Base-by-base conservation (phyloP, 2,888 invertebrate genomes). In the Plusia festucae region DNA sequence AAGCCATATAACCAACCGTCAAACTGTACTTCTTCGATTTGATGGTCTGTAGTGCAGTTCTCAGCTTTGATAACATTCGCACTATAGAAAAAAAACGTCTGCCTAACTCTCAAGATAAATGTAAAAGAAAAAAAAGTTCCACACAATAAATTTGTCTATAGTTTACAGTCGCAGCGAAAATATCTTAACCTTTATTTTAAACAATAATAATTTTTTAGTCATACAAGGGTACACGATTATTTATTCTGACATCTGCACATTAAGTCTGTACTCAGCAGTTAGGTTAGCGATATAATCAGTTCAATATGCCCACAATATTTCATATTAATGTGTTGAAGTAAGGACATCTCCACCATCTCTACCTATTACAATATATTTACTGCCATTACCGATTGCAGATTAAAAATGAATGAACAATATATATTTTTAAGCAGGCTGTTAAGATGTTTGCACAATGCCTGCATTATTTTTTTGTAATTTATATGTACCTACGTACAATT, bases 311-410 rank as follows among this genome's bases (percentile, higher is more conserved):
- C 71, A 76, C 74, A 74, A 84, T 84, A 84, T 71, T 74, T 84
- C 79, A 84, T 76, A 73, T 67, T 83, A 83, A 84, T 82, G 81
- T 76, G 78, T 72, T 76, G 58, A 16, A 66, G 78, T 79, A 85
- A 85, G 85, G 85, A 81, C 85, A 82, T 81, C 78, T 69, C 64
- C 73, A 77, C 74, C 70, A 76, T 80, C 79, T 77, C 46, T 53
- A 34, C 51, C 72, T 68, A 75, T 82, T 77, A 78, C 60, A 71
- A 69, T 76, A 68, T 73, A 73, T 72, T 73, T 79, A 80, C 59
- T 65, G 57, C 72, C 73, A 81, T 81, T 82, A 77, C 62, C 74
- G 86, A 85, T 84, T 71, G 60, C 59, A 83, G 82, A 85, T 84
- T 78, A 71, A 76, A 81, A 81, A 74, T 68, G 69, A 82, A 78